Base-by-base conservation (phyloP, 2,888 invertebrate species). In the Hedychridium roseum region DNA sequence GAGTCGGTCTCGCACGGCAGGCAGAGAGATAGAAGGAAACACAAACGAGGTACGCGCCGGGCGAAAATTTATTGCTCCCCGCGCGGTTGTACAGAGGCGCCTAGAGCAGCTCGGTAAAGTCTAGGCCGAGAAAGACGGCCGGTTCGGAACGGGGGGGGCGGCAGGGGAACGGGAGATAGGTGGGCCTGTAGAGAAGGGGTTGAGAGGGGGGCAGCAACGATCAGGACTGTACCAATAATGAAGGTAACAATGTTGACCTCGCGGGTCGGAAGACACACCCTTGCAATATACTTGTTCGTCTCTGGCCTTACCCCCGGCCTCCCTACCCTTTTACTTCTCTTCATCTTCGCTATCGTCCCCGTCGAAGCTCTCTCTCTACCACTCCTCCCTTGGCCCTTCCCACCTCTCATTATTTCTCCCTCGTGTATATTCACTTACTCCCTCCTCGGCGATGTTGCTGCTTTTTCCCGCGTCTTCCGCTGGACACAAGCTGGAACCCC, bases 221-320 rank as follows among this genome's bases (percentile, higher is more conserved):
- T 48, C 50, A 46, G 51, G 53, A 18, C 41, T 53, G 50, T 61
- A 64, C 54, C 62, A 64, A 70, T 68, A 74, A 72, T 60, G 71
- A 73, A 67, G 63, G 72, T 63, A 75, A 71, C 66, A 73, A 71
- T 66, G 67, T 69, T 65, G 74, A 73, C 66, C 70, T 60, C 65
- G 56, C 37, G 59, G 64, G 70, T 73, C 70, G 62, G 53, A 43
- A 50, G 67, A 67, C 68, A 65, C 63, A 65, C 70, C 63, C 68
- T 68, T 50, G 66, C 62, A 51, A 67, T 67, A 60, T 70, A 57
- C 60, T 50, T 48, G 58, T 45, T 48, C 43, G 43, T 38, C 27
- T 26, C 38, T 43, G 31, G n/a, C n/a, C n/a, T n/a, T n/a, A n/a
- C n/a, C n/a, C n/a, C n/a, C n/a, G n/a, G n/a, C 20, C 17, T 23